A percentile compares a stretch with the other conserved stretches of the same genome.
phyloP scores from a whole-genome alignment of 2,113 vertebrate genomes.

The Callithrix jacchus region DNA sequence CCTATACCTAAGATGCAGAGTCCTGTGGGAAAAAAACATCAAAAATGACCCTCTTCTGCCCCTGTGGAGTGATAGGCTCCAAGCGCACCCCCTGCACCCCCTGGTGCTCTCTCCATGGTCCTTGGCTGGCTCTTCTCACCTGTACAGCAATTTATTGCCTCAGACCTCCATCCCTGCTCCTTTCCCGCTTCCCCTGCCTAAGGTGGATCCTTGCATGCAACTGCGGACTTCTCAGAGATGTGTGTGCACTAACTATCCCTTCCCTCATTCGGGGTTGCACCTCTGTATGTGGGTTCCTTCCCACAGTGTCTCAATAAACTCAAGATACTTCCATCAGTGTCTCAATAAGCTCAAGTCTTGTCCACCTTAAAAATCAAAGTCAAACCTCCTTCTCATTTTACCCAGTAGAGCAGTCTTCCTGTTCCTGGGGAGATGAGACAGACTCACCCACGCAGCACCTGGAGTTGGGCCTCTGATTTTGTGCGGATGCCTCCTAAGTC shows the following conservation, averaged over 20 bases:
- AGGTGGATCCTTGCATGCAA: accelerated
- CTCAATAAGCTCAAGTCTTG: neutral
- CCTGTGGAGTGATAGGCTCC: accelerated
- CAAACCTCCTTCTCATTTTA: neutral
- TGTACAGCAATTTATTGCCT: neutral
- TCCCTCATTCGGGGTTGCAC: too few relatives aligned
- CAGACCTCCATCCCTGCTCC: neutral
- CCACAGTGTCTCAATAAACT: neutral
- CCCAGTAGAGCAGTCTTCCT: neutral
- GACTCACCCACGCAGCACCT: neutral
- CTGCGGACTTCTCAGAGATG: neutral
- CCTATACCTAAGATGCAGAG: neutral
- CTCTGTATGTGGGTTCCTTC: neutral
- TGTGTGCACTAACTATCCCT: neutral
- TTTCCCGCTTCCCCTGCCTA: neutral
- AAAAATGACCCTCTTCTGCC: neutral
- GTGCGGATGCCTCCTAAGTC: neutral
- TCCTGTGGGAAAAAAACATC: neutral
- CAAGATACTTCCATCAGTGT: too few relatives aligned
- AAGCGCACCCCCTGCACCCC: neutral
- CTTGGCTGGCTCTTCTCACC: neutral
- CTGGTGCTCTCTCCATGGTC: neutral
- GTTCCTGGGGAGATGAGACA: neutral
- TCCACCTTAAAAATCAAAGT: neutral
- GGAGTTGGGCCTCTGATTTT: neutral